Conservation (phyloP, 2,888 invertebrate species). For the Nymphalis urticae region DNA sequence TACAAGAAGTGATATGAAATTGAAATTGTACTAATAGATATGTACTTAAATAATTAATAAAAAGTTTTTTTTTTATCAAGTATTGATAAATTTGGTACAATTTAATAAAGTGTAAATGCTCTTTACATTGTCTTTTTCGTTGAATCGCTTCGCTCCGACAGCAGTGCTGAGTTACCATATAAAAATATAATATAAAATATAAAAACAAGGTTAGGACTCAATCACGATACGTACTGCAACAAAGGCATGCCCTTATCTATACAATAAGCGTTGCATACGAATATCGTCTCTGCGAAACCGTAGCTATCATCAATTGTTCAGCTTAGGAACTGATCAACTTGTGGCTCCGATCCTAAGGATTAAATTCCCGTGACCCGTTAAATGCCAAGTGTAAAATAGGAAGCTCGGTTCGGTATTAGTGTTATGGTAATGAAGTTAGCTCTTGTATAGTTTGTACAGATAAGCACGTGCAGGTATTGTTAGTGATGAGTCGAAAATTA, state of each 20-base stretch:
- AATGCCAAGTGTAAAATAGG: conserved; percentile 39
- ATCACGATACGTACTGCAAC: conserved; percentile 81
- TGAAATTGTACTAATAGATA: conserved; percentile 80
- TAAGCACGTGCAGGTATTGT: conserved; percentile 61
- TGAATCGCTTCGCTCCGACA: conserved; percentile 65
- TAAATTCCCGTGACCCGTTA: conserved; percentile 43
- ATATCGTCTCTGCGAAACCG: conserved; percentile 59
- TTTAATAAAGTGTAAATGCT: conserved; percentile 73
- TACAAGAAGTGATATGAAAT: conserved; percentile 80
- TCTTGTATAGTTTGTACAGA: conserved; percentile 47
- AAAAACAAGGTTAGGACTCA: conserved; percentile 61
- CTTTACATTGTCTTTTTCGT: conserved; percentile 76
- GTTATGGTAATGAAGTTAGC: conserved; percentile 63
- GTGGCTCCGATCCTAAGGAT: conserved; percentile 45
- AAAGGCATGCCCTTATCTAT: conserved; percentile 77
- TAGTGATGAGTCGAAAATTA: conserved; percentile 81
- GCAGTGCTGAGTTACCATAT: conserved; percentile 55
- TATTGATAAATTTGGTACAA: conserved; percentile 72
- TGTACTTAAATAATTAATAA: conserved; percentile 70
- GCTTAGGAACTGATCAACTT: conserved; percentile 33
- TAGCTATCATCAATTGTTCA: conserved; percentile 65
- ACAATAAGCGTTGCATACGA: conserved; percentile 82
- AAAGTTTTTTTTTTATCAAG: conserved; percentile 32
- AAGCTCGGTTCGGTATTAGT: conserved; percentile 57
- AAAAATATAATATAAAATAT: conserved; percentile 29